These are phyloP conservation scores for Trisateles emortualis DNA, from an alignment of 2,888 invertebrate genomes.

Conservation along the genomic window DNA sequence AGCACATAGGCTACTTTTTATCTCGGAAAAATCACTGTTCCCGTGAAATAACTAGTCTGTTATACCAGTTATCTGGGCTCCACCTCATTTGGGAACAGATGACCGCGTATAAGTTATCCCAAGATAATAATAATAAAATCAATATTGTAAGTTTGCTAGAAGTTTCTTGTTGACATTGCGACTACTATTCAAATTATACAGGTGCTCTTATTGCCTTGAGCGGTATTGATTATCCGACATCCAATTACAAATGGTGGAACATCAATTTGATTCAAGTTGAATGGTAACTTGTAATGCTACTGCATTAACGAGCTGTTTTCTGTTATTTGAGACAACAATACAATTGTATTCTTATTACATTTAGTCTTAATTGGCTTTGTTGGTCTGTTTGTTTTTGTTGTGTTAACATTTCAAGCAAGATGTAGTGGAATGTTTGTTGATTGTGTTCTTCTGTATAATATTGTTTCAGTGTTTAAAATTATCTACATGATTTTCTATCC, in stretches of 20 bases:
- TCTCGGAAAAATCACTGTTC: no score
- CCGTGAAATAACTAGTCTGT: no score
- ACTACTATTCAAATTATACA: neutral
- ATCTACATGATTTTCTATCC: no score
- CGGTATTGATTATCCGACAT: neutral
- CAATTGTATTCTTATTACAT: neutral
- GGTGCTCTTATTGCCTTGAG: neutral
- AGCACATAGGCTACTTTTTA: no score
- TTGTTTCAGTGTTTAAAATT: no score
- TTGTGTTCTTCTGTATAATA: no score
- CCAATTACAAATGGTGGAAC: neutral
- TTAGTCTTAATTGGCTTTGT: neutral
- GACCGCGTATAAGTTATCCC: no score
- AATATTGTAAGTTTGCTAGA: no score
- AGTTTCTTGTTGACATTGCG: neutral
- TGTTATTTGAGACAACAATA: neutral
- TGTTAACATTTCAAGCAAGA: neutral
- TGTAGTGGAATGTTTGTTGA: no score
- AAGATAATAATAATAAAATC: no score
- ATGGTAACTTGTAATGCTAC: neutral
- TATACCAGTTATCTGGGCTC: no score
- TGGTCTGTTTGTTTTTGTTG: neutral
- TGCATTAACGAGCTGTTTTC: neutral
- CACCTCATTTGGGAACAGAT: no score
- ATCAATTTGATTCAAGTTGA: neutral